Evolutionary conservation across 2,888 invertebrate genomes (phyloP), one percentile per base, ranked within the genome.

Genomic region (Chrysomela aeneicollis): DNA sequence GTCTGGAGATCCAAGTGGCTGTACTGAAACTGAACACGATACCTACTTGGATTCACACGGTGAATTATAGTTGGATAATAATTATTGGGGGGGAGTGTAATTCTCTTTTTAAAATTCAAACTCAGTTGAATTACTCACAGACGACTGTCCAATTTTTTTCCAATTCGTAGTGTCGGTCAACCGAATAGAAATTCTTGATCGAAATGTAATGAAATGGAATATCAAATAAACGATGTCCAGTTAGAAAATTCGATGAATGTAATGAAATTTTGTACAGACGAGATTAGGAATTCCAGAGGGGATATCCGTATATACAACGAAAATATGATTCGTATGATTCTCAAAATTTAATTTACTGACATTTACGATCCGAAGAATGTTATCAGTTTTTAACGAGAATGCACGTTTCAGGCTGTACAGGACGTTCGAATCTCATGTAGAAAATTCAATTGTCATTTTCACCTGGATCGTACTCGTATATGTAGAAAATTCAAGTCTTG

Each of bases 271-370:
- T 71, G 71, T 71, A 26, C 26, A 76, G 74, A 76, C 73, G 78
- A 79, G 77, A 78, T 78, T 78, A 75, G 76, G 77, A 78, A 78
- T 79, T 79, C 78, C 78, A 71, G 72, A 75, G 76, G 78, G 77
- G 74, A 68, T 68, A 68, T 67, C 64, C 63, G 67, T 66, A 66
- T 70, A n/a, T n/a, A 70, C 58, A 69, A 66, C 69, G 68, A 69
- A 71, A 73, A 71, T 71, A 63, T 69, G 69, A 68, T 72, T 68
- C 67, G 57, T 67, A 67, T 71, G 69, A 68, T 69, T 65, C 54
- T 51, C 59, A 30, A 67, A 64, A 70, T 70, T 62, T 26, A 59
- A 63, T 61, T 58, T 37, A 65, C 68, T 67, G 63, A 68, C 66
- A 66, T 70, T 70, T 70, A 67, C 58, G 49, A 60, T 60, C 61